These are phyloP conservation scores for Drosophila yakuba DNA, from an alignment of 1,140 invertebrate genomes.

Conservation along the genomic window DNA sequence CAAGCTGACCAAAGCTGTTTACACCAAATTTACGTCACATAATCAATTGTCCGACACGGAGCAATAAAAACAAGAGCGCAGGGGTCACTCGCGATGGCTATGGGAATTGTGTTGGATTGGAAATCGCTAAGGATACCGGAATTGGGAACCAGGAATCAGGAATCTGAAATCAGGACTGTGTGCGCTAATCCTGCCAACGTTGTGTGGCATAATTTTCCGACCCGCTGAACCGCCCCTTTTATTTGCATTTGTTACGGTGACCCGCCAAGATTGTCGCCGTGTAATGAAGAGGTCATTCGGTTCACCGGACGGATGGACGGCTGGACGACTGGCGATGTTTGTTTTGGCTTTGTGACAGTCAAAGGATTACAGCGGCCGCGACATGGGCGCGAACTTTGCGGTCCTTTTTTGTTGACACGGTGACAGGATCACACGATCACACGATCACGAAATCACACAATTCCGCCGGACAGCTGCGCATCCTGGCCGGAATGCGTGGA, in stretches of 20 bases:
- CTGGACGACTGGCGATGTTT: slow-evolving; percentile 14
- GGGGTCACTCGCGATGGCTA: slow-evolving; percentile 25
- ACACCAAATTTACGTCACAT: slow-evolving; percentile 72
- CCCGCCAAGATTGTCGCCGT: slow-evolving; percentile 49
- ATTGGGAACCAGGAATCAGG: not conserved
- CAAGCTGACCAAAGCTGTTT: slow-evolving; percentile 71
- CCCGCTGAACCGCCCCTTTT: slow-evolving; percentile 48
- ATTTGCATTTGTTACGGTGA: slow-evolving; percentile 3
- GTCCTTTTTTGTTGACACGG: slow-evolving; percentile 17
- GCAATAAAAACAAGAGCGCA: slow-evolving; percentile 67
- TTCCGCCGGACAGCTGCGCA: slow-evolving; percentile 34
- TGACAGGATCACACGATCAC: slow-evolving; percentile 2
- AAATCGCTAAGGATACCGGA: not conserved
- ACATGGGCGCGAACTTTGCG: slow-evolving; percentile 77
- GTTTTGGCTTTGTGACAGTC: slow-evolving; percentile 67
- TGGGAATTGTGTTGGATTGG: slow-evolving; percentile 4
- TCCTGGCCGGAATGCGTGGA: slow-evolving; percentile 6
- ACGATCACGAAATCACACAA: slow-evolving; percentile 2
- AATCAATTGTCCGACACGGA: slow-evolving; percentile 73
- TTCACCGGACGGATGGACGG: slow-evolving; percentile 20
- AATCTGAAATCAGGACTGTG: not conserved
- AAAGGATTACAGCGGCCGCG: slow-evolving; percentile 70
- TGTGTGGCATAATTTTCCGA: slow-evolving; percentile 69
- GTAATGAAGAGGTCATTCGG: slow-evolving; percentile 75
- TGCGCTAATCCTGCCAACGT: slow-evolving; percentile 14